These are phyloP conservation scores for Tiliqua scincoides DNA, from an alignment of 2,113 vertebrate genomes.

Conservation along the genomic window DNA sequence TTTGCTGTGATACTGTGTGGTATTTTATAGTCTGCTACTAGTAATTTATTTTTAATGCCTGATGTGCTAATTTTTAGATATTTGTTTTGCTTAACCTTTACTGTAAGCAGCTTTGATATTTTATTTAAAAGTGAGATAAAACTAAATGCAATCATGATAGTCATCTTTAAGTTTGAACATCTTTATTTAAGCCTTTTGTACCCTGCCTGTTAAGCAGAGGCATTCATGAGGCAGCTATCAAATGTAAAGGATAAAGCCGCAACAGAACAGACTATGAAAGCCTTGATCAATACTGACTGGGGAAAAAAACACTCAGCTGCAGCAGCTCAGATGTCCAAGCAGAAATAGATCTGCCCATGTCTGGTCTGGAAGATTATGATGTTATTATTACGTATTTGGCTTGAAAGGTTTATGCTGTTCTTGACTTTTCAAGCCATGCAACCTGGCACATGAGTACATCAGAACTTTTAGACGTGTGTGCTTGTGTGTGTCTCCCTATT, in stretches of 20 bases:
- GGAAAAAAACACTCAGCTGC: not conserved
- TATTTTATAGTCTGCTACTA: too few relatives aligned
- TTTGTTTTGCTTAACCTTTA: too few relatives aligned
- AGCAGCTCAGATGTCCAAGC: not conserved
- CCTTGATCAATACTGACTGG: not conserved
- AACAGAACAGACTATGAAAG: not conserved
- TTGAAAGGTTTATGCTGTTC: not conserved
- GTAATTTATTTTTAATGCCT: too few relatives aligned
- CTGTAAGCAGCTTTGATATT: too few relatives aligned
- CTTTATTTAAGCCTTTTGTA: too few relatives aligned
- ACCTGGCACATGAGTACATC: not conserved
- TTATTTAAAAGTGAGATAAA: not conserved
- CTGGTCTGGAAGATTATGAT: not conserved
- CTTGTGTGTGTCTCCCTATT: slow-evolving; percentile 44
- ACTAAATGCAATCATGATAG: not conserved
- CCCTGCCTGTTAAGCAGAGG: too few relatives aligned
- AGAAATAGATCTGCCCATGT: not conserved
- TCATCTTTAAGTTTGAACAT: not conserved
- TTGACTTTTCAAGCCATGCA: slow-evolving; percentile 14
- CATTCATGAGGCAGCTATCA: too few relatives aligned
- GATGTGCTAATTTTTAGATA: too few relatives aligned
- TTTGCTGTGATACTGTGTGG: too few relatives aligned
- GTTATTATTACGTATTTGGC: slow-evolving; percentile 7
- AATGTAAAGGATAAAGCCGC: too few relatives aligned
- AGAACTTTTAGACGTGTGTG: slow-evolving; percentile 25